Percentiles rank a stretch among this genome's conserved stretches.
Conservation (phyloP, 2,113 vertebrate genomes). For the Cervus canadensis region DNA sequence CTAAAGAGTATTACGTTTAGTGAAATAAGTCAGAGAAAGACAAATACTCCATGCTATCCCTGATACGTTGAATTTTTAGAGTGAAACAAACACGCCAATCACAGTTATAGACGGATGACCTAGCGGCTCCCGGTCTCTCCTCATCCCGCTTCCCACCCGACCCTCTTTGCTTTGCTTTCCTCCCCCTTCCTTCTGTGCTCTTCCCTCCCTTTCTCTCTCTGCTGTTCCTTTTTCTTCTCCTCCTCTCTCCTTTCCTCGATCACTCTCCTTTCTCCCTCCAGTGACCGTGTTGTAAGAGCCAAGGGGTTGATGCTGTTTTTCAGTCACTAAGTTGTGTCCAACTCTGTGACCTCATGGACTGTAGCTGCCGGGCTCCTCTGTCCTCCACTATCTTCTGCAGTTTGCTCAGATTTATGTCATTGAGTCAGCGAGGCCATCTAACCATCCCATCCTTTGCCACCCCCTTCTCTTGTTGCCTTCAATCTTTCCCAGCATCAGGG, state of each 20-base stretch:
- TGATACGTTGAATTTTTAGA: not conserved
- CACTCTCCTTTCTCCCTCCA: too few species aligned
- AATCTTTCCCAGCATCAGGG: not conserved
- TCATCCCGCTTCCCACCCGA: too few species aligned
- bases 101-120: too few species aligned
- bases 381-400: not conserved
- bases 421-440: not conserved
- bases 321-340: not conserved
- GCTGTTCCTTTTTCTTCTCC: not conserved
- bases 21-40: not conserved
- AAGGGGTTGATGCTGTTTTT: accelerated
- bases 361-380: not conserved
- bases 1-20: not conserved
- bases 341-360: not conserved
- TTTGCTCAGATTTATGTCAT: not conserved
- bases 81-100: not conserved
- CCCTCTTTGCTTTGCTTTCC: not conserved
- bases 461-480: not conserved
- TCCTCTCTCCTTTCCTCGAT: too few species aligned
- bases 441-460: not conserved
- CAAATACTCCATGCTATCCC: not conserved
- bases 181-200: accelerated
- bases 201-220: too few species aligned
- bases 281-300: not conserved
- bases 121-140: accelerated